Evolutionary conservation across 2,797 vertebrate species (phyloP), one percentile per base, ranked within the genome.

Genomic region (Gadopsis bispinosus): DNA sequence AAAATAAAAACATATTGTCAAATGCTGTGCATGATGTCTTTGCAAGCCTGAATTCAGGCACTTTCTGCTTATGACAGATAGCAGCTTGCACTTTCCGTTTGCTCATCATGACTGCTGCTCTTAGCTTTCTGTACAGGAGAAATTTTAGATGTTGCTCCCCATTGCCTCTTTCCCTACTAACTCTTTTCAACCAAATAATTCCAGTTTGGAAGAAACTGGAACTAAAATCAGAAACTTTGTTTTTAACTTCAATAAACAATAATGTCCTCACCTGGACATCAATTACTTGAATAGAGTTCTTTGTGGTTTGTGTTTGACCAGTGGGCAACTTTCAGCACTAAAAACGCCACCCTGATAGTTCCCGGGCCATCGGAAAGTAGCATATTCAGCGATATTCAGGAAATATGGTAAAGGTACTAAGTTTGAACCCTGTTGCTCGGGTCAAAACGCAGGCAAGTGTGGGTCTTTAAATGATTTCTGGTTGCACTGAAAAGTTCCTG

Each of bases 71-170:
- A 37, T 67, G 53, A 77, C 31, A 54, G 17, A 47, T 31, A 55
- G 10, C 77, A 51, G 61, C 65, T 79, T 79, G 47, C 37, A 16
- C 22, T 64, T 77, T 69, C 41, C 14, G 8, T 68, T 71, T 45
- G 13, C 31, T 61, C 61, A 51, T 66, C 51, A 37, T 8, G 14
- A 53, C 33, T 9, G 41, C 13, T 9, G 8, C 56, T 50, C 14
- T 75, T 37, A 39, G 4, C 7, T 35, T 22, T 43, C 31, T 62
- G 20, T 20, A 47, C 22, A 35, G 48, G 17, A 41, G 51, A 33
- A 58, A 65, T 7, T 47, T 29, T 16, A 69, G 17, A 22, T 53
- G 22, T 33, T 56, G 41, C 37, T 63, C 13, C 11, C 43, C 47
- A 20, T 4, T 51, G 33, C 12, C 29, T 20, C 29, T 56, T 26